A percentile compares a stretch with the other conserved stretches of the same genome.
Conservation (phyloP, 2,113 vertebrate species). For the Malaclemys terrapin region DNA sequence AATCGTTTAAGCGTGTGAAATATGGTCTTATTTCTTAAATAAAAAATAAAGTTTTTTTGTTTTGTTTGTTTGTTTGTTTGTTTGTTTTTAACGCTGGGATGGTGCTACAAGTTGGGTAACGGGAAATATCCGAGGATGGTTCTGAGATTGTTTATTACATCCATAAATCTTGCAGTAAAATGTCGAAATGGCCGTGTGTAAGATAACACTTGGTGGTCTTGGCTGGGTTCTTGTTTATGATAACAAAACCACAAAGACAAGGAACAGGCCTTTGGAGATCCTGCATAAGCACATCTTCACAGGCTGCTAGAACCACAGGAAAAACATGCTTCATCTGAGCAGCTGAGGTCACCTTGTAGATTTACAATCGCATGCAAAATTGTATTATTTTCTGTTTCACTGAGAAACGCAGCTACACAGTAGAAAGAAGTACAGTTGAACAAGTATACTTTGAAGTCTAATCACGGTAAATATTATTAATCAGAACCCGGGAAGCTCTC, state of each 20-base stretch:
- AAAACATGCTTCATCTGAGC: slow-evolving; percentile 64
- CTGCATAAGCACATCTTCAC: slow-evolving; percentile 79
- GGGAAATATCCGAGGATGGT: slow-evolving; percentile 72
- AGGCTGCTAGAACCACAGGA: slow-evolving; percentile 70
- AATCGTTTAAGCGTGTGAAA: slow-evolving; percentile 48
- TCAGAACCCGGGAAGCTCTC: slow-evolving; percentile 39
- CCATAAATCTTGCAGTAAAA: slow-evolving; percentile 88
- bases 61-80: slow-evolving; percentile 18
- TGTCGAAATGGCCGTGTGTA: slow-evolving; percentile 84
- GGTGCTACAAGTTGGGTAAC: slow-evolving; percentile 74
- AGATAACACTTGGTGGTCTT: slow-evolving; percentile 90
- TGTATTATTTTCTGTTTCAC: slow-evolving; percentile 36
- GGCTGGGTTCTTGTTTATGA: slow-evolving; percentile 87
- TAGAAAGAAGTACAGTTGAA: slow-evolving; percentile 61
- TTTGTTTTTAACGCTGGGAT: slow-evolving; percentile 51
- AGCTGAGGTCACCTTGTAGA: slow-evolving; percentile 73
- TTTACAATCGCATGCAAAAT: slow-evolving; percentile 64
- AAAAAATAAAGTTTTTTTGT: slow-evolving; percentile 45
- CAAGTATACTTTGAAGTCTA: slow-evolving; percentile 64
- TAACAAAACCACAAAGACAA: slow-evolving; percentile 84
- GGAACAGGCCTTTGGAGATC: slow-evolving; percentile 86
- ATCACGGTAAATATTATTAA: slow-evolving; percentile 72
- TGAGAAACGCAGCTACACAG: slow-evolving; percentile 44
- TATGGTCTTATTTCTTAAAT: slow-evolving; percentile 19
- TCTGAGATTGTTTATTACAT: slow-evolving; percentile 84